These are phyloP conservation scores for Chalcosyrphus nemorum DNA, from an alignment of 2,888 invertebrate genomes.

Conservation along the genomic window DNA sequence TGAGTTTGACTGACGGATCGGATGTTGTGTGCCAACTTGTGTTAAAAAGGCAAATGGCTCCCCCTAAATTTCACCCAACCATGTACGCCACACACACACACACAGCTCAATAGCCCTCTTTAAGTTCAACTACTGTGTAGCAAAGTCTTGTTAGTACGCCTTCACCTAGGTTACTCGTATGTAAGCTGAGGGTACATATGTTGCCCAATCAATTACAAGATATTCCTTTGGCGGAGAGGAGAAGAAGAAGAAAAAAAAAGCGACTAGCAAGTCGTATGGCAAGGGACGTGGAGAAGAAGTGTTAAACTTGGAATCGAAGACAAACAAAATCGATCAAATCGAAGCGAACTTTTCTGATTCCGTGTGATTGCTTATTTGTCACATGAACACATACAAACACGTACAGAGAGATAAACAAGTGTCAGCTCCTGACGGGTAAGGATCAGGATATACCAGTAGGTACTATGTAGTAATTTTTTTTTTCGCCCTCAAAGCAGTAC, in stretches of 20 bases:
- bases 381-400: constrained; percentile 34
- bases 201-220: constrained; percentile 66
- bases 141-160: constrained; percentile 26
- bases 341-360: constrained; percentile 60
- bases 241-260: too few species aligned
- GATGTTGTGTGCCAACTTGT: constrained; percentile 57
- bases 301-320: constrained; percentile 45
- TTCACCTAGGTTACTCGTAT: constrained; percentile 28
- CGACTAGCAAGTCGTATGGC: too few species aligned
- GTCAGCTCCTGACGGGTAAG: constrained; percentile 34
- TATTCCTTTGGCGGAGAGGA: constrained; percentile 23
- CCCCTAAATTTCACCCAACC: background rate
- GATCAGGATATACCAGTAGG: constrained; percentile 27
- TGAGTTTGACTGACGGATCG: constrained; percentile 68
- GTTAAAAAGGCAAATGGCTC: constrained; percentile 44
- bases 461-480: constrained; percentile 56
- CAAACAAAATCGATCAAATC: constrained; percentile 69
- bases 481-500: constrained; percentile 42
- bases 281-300: background rate
- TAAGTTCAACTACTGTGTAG: constrained; percentile 8
- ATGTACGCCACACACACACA: background rate
- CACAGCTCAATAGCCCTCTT: background rate
- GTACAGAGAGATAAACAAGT: too few species aligned
- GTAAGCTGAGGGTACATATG: constrained; percentile 47
- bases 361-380: constrained; percentile 67